Percentiles rank a stretch among this genome's conserved stretches.
phyloP scores from a whole-genome alignment of 2,888 invertebrate genomes.

The Andrena praecox region DNA sequence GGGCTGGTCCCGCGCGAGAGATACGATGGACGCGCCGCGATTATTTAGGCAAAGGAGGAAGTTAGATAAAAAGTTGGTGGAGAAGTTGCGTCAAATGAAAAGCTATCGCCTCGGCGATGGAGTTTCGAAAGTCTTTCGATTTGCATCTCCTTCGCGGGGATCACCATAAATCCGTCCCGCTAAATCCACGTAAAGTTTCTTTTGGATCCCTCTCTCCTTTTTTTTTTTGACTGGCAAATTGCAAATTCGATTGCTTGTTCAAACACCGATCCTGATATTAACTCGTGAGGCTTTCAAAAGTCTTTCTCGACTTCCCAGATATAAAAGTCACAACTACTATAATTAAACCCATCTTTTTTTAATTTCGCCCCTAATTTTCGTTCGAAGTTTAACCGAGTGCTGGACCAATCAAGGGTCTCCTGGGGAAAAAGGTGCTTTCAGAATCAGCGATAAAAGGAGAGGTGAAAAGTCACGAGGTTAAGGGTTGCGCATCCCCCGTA shows the following conservation, averaged over 20 bases:
- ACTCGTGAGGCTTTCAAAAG: not conserved
- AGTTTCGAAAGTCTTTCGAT: slow-evolving; percentile 68
- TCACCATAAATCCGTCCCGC: slow-evolving; percentile 80
- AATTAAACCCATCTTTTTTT: too few relatives aligned
- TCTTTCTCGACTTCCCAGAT: not conserved
- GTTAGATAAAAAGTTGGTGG: slow-evolving; percentile 44
- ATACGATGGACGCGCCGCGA: not conserved
- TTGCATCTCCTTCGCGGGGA: slow-evolving; percentile 74
- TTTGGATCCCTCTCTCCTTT: slow-evolving; percentile 44
- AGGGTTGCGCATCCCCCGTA: slow-evolving; percentile 48
- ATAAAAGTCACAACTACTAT: not conserved
- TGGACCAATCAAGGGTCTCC: too few relatives aligned
- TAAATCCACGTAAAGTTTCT: slow-evolving; percentile 42
- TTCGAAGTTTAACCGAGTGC: not conserved
- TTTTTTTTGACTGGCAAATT: not conserved
- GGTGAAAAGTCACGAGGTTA: slow-evolving; percentile 48
- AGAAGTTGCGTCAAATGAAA: slow-evolving; percentile 42
- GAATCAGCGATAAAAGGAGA: slow-evolving; percentile 30
- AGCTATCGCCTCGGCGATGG: slow-evolving; percentile 46
- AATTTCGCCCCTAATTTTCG: too few relatives aligned
- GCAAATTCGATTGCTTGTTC: not conserved
- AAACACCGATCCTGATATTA: not conserved
- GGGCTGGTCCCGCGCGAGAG: not conserved
- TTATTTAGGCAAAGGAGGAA: not conserved
- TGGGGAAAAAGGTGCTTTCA: not conserved